A percentile compares a stretch with the other conserved stretches of the same genome.
Conservation (phyloP, 30 jellyfish, hydroid and myxozoan species). For the Turritopsis rubra region DNA sequence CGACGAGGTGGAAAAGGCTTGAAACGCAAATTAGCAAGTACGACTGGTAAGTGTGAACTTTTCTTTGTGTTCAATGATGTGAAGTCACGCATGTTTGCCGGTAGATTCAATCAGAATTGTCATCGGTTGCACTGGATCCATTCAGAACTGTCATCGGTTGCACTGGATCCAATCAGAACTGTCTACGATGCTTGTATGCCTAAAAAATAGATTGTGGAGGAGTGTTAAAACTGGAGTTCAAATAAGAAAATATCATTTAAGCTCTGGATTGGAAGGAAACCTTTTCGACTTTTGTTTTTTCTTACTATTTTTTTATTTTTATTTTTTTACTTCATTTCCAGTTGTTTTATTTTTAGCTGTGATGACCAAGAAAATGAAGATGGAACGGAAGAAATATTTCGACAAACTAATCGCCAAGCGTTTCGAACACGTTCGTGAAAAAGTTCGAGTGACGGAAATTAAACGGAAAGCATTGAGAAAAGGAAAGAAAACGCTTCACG, state of each 20-base stretch:
- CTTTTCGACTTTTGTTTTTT: too few relatives aligned
- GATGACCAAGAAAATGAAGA: constrained; percentile 33
- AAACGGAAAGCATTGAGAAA: constrained; percentile 20
- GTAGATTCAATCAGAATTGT: not conserved
- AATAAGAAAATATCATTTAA: too few relatives aligned
- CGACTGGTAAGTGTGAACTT: not conserved
- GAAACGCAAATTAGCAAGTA: constrained; percentile 18
- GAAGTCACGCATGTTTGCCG: not conserved
- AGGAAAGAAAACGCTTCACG: not conserved
- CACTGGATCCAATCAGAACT: too few relatives aligned
- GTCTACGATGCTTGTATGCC: not conserved
- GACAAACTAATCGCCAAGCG: constrained; percentile 27
- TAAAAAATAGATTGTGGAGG: not conserved
- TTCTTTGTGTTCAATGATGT: not conserved
- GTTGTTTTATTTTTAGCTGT: not conserved
- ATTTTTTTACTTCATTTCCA: too few relatives aligned
- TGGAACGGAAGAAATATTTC: constrained; percentile 24
- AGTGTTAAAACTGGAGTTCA: too few relatives aligned
- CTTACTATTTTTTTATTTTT: too few relatives aligned
- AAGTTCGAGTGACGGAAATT: constrained; percentile 9
- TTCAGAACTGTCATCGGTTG: too few relatives aligned
- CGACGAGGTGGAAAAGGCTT: constrained; percentile 30
- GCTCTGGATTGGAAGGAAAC: too few relatives aligned
- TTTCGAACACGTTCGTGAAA: constrained; percentile 22
- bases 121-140: too few relatives aligned